phyloP scores from a whole-genome alignment of 2,797 vertebrate species.

The Champsocephalus gunnari region DNA sequence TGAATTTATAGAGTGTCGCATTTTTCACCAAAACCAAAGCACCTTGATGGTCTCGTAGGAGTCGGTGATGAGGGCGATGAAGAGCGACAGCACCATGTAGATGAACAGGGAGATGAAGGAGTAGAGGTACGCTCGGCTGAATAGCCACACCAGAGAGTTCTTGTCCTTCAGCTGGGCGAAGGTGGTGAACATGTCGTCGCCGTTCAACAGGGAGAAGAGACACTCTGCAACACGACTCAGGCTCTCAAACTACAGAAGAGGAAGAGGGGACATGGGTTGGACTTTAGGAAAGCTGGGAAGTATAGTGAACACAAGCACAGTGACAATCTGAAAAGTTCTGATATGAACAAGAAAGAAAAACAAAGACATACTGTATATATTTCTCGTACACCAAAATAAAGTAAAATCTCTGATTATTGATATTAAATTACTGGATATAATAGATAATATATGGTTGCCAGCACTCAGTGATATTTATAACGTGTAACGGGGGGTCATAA shows the following conservation, averaged over 20 bases:
- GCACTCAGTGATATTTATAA: too few relatives aligned
- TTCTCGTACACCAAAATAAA: not conserved
- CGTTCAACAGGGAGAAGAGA: constrained; percentile 96
- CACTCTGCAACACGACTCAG: constrained; percentile 94
- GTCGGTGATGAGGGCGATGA: constrained; percentile 97
- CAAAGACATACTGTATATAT: not conserved
- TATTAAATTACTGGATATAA: not conserved
- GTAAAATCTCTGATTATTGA: not conserved
- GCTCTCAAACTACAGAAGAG: constrained; percentile 89
- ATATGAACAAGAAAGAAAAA: not conserved
- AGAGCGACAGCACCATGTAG: constrained; percentile 98
- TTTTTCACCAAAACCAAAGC: constrained; percentile 17
- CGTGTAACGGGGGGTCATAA: too few relatives aligned
- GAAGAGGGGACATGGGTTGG: not conserved
- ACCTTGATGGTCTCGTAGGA: constrained; percentile 98
- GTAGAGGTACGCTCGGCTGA: constrained; percentile 94
- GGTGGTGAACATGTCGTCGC: constrained; percentile 97
- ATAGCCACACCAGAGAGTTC: constrained; percentile 93
- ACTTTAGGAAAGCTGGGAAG: not conserved
- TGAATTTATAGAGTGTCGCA: not conserved
- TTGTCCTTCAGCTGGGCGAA: constrained; percentile 95
- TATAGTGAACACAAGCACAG: not conserved
- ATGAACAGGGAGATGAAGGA: constrained; percentile 98
- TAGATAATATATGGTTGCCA: not conserved
- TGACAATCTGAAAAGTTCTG: not conserved